Percentiles rank a stretch among this genome's conserved stretches.
phyloP scores from a whole-genome alignment of 2,797 vertebrate genomes.

The Psittacula derbiana region DNA sequence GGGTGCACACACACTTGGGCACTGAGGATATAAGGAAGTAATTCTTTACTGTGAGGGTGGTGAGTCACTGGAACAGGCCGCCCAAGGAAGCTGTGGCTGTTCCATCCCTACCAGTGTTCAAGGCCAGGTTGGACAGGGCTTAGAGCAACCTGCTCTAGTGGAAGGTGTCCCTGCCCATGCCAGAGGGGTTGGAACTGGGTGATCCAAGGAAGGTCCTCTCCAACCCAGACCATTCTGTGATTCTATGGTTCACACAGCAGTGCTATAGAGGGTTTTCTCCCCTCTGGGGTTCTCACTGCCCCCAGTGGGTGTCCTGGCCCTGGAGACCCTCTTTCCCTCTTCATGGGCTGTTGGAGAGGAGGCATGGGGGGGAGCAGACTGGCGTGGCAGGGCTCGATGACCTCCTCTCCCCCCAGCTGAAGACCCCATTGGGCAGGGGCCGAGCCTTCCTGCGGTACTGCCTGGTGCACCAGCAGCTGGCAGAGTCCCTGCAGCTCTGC shows the following conservation, averaged over 20 bases:
- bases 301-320: background rate
- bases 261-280: background rate
- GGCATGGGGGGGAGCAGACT: accelerated
- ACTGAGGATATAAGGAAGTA: background rate
- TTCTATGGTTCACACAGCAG: accelerated
- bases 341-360: background rate
- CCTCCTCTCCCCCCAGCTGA: slow-evolving; percentile 51
- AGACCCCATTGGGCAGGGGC: slow-evolving; percentile 75
- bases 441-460: slow-evolving; percentile 80
- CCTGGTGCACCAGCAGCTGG: slow-evolving; percentile 72
- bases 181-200: background rate
- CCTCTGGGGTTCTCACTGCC: background rate
- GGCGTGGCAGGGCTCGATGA: background rate
- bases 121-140: background rate
- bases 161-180: background rate
- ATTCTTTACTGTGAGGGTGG: background rate
- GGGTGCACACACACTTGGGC: background rate
- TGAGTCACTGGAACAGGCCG: background rate
- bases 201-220: background rate
- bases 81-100: background rate
- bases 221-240: background rate
- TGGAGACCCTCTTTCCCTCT: background rate
- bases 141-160: background rate
- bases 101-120: background rate
- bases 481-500: slow-evolving; percentile 77